Percentiles rank a stretch among this genome's conserved stretches.
These are phyloP conservation scores for Enteromius radiatus DNA, from an alignment of 2,797 vertebrate genomes.

Conservation along the genomic window DNA sequence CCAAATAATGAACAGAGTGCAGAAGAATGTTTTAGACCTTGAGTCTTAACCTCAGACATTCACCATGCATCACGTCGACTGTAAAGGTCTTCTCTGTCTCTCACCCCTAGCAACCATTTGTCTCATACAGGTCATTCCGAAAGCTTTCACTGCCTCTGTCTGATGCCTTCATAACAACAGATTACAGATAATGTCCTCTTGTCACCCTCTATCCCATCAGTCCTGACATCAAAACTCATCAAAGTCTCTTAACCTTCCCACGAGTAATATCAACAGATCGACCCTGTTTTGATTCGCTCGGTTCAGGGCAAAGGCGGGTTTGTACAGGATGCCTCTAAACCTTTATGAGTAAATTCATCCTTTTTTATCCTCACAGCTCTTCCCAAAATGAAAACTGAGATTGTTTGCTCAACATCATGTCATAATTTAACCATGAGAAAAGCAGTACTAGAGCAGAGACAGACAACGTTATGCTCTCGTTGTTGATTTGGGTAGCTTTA, in stretches of 20 bases:
- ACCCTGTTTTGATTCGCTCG: conserved; percentile 27
- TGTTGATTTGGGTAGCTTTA: conserved; percentile 28
- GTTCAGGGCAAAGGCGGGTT: conserved; percentile 20
- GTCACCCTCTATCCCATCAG: conserved; percentile 50
- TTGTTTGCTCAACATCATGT: not conserved
- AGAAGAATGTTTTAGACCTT: not conserved
- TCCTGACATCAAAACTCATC: conserved; percentile 46
- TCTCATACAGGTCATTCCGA: conserved; percentile 30
- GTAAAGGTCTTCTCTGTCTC: conserved; percentile 35
- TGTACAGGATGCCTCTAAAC: conserved; percentile 1
- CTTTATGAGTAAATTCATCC: conserved; percentile 41
- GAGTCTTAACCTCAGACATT: conserved; percentile 6
- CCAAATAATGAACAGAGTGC: not conserved
- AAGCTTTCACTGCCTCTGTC: conserved; percentile 18
- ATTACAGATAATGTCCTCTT: conserved; percentile 57
- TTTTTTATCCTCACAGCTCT: conserved; percentile 15
- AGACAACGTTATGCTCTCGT: not conserved
- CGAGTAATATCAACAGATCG: conserved; percentile 32
- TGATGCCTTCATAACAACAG: conserved; percentile 55
- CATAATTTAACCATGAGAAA: not conserved
- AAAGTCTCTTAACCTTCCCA: conserved; percentile 46
- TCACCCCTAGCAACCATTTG: not conserved
- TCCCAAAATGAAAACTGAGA: not conserved
- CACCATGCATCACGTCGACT: not conserved
- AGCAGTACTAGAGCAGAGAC: not conserved